These are phyloP conservation scores for Apamea epomidion DNA, from an alignment of 2,888 invertebrate species.

Conservation along the genomic window DNA sequence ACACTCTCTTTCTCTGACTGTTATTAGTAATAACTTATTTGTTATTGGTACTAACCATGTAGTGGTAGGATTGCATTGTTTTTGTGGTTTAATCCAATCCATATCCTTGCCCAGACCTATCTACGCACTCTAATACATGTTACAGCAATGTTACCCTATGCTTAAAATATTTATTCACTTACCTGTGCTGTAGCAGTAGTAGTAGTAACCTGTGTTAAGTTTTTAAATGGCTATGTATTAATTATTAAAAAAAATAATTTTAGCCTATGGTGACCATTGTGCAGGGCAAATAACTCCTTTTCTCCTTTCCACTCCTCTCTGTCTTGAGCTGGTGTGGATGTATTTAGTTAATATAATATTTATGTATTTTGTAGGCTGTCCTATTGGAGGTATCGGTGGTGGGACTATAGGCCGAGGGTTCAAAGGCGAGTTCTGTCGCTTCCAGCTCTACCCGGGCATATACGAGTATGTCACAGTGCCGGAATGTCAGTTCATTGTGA, in stretches of 20 bases:
- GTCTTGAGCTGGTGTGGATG: background rate
- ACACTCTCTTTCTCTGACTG: background rate
- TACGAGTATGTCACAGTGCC: slow-evolving; percentile 96
- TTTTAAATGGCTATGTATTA: background rate
- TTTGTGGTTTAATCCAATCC: background rate
- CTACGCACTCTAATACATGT: background rate
- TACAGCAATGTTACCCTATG: background rate
- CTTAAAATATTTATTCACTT: slow-evolving; percentile 4
- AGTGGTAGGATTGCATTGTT: background rate
- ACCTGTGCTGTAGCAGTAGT: too few relatives aligned
- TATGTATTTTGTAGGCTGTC: slow-evolving; percentile 89
- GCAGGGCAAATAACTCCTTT: background rate
- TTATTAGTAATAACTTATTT: background rate
- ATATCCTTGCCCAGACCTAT: background rate
- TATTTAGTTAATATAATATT: slow-evolving; percentile 29
- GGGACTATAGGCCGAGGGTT: slow-evolving; percentile 97
- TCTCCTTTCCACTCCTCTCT: background rate
- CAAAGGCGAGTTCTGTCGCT: slow-evolving; percentile 98
- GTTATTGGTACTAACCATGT: background rate
- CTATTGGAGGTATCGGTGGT: slow-evolving; percentile 89
- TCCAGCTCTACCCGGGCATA: slow-evolving; percentile 96
- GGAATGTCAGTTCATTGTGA: slow-evolving; percentile 97
- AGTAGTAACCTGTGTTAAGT: too few relatives aligned
- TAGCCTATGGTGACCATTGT: background rate
- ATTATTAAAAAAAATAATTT: background rate